phyloP scores from a whole-genome alignment of 2,113 vertebrate genomes.

The Tretioscincus oriximinensis region DNA sequence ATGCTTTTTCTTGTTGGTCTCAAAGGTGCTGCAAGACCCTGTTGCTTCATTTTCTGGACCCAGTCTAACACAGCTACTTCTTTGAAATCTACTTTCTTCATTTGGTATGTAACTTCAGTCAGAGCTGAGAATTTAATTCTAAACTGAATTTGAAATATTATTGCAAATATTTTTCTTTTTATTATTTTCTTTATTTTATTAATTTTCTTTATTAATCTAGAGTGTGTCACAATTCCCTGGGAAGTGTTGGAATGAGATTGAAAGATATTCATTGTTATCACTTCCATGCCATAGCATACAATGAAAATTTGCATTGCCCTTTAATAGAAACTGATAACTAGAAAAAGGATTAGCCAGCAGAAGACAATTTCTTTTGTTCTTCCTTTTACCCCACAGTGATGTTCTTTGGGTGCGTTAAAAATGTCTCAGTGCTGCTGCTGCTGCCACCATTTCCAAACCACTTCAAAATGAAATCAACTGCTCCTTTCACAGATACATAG shows the following conservation, averaged over 20 bases:
- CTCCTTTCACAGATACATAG: conserved; percentile 28
- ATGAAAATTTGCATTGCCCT: conserved; percentile 21
- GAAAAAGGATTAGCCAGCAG: conserved; percentile 29
- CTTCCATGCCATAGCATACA: conserved; percentile 24
- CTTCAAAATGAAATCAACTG: conserved; percentile 37
- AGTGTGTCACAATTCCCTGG: conserved; percentile 22
- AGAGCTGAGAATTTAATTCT: too few relatives aligned
- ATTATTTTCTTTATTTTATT: background rate
- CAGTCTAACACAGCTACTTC: too few relatives aligned
- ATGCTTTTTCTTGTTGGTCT: too few relatives aligned
- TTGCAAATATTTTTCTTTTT: conserved; percentile 48
- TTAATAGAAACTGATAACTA: conserved; percentile 23
- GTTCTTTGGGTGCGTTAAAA: background rate
- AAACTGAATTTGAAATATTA: conserved; percentile 36
- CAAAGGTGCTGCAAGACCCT: too few relatives aligned
- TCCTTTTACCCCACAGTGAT: background rate
- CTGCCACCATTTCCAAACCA: conserved; percentile 6
- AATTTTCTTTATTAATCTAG: conserved; percentile 53
- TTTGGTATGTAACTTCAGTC: too few relatives aligned
- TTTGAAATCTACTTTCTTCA: too few relatives aligned
- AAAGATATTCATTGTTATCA: background rate
- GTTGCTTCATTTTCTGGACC: too few relatives aligned
- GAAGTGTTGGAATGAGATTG: background rate
- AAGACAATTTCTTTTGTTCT: conserved; percentile 31
- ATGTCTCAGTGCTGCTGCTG: background rate